Percentiles rank a stretch among this genome's conserved stretches.
Evolutionary conservation across 1,140 invertebrate genomes (phyloP).

Genomic region (Ceratosolen fusciceps): DNA sequence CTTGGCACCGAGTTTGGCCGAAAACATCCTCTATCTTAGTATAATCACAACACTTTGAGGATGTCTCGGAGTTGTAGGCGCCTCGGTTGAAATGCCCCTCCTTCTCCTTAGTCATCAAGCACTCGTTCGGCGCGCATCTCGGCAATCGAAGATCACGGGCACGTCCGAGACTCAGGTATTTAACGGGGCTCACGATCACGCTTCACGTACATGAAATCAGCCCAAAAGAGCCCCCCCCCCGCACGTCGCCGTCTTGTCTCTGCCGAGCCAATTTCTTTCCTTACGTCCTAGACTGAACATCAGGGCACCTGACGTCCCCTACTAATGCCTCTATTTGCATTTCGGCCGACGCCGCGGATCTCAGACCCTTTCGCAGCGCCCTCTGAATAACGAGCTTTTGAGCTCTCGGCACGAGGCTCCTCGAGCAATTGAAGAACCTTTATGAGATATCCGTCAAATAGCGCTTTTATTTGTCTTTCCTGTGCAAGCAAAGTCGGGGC

Average conservation of each 20-base stretch:
- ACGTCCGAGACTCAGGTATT: neutral
- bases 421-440: too few species aligned
- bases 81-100: slow-evolving; percentile 8
- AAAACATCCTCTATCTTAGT: too few species aligned
- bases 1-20: neutral
- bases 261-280: neutral
- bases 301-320: neutral
- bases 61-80: neutral
- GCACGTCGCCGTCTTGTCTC: neutral
- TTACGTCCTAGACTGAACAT: neutral
- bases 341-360: neutral
- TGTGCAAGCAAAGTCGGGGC: too few species aligned
- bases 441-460: too few species aligned
- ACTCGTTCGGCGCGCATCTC: too few species aligned
- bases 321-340: neutral
- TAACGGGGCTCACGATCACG: neutral
- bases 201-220: neutral
- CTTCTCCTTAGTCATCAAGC: too few species aligned
- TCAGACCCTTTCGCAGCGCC: neutral
- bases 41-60: slow-evolving; percentile 27
- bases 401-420: neutral
- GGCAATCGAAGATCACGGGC: slow-evolving; percentile 19
- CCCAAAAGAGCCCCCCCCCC: neutral
- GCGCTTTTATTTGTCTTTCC: too few species aligned
- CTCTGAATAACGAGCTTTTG: neutral